phyloP scores from a whole-genome alignment of 2,113 vertebrate species.

The Paramormyrops kingsleyae region DNA sequence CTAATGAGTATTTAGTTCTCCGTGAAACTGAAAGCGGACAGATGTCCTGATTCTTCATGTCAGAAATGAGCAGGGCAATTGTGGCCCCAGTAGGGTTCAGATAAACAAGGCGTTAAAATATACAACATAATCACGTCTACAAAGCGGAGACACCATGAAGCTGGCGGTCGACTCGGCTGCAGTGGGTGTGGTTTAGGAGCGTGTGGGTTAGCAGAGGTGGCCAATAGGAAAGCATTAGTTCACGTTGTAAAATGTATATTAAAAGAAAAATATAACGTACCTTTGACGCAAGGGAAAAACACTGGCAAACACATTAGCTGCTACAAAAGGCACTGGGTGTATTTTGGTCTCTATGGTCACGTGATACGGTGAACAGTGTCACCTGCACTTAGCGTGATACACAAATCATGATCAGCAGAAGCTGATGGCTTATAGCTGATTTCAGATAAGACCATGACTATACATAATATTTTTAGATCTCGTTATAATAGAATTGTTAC shows the following conservation, averaged over 20 bases:
- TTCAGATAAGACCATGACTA: neutral
- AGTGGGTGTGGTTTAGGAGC: neutral
- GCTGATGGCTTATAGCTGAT: neutral
- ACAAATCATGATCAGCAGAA: neutral
- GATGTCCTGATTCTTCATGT: conserved; percentile 11
- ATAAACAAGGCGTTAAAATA: neutral
- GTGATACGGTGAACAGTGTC: neutral
- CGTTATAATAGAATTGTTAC: neutral
- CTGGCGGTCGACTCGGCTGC: neutral
- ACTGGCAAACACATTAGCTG: neutral
- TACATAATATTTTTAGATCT: neutral
- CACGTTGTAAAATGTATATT: neutral
- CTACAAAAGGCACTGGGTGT: neutral
- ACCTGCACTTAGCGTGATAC: neutral
- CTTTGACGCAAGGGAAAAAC: neutral
- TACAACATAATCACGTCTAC: neutral
- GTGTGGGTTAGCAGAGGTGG: neutral
- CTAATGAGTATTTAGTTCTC: neutral
- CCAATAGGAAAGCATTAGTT: neutral
- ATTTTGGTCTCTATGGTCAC: neutral
- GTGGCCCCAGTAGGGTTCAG: neutral
- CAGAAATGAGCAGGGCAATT: neutral
- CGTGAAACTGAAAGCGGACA: neutral
- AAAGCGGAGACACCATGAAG: neutral
- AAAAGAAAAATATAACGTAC: neutral